Conservation (phyloP, 2,797 vertebrate genomes). For the Gymnothorax reevesii region DNA sequence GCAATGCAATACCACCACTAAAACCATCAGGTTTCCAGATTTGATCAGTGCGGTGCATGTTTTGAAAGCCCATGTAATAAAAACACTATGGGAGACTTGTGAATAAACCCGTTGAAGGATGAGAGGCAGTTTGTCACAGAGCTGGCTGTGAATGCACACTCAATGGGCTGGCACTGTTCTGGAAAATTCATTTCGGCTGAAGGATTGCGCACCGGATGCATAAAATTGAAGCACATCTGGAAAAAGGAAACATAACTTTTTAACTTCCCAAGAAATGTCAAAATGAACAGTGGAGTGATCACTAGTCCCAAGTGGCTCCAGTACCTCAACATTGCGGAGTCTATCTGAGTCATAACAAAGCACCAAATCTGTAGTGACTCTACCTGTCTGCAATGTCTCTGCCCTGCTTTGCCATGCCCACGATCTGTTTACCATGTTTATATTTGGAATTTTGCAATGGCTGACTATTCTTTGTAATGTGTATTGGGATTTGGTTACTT, state of each 20-base stretch:
- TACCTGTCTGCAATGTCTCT: too few relatives aligned
- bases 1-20: neutral
- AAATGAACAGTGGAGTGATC: too few relatives aligned
- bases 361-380: too few relatives aligned
- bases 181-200: neutral
- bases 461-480: too few relatives aligned
- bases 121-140: neutral
- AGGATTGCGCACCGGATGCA: neutral
- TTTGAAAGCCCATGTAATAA: neutral
- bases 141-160: neutral
- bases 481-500: too few relatives aligned
- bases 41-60: neutral
- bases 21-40: neutral
- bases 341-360: too few relatives aligned
- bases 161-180: neutral
- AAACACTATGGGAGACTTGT: neutral
- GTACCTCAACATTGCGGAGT: too few relatives aligned
- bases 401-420: too few relatives aligned
- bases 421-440: too few relatives aligned
- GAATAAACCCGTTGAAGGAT: neutral
- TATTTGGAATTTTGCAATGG: too few relatives aligned
- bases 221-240: neutral
- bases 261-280: too few relatives aligned
- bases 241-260: neutral
- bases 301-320: too few relatives aligned